Conservation (phyloP, 2,888 invertebrate species). For the Amblyteles armatorius region DNA sequence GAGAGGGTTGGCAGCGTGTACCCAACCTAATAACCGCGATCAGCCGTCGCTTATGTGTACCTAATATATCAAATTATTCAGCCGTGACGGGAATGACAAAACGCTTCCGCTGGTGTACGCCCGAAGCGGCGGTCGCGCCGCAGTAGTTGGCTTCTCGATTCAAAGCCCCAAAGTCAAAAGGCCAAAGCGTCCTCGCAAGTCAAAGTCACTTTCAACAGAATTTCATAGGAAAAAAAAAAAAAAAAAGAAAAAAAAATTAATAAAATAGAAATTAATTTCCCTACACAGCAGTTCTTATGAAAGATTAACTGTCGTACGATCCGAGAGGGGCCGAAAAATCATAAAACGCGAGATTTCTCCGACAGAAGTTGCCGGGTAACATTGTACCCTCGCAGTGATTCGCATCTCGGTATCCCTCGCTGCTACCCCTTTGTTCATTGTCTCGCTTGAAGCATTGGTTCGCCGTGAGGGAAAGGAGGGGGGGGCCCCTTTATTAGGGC, state of each 20-base stretch:
- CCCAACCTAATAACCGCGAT: conserved; percentile 84
- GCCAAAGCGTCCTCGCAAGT: not conserved
- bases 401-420: conserved; percentile 13
- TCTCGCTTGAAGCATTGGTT: conserved; percentile 46
- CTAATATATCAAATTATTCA: conserved; percentile 83
- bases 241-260: not conserved
- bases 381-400: conserved; percentile 13
- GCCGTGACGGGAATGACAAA: conserved; percentile 80
- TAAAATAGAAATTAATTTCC: not conserved
- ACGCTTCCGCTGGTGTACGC: conserved; percentile 24
- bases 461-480: not conserved
- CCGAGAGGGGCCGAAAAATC: not conserved
- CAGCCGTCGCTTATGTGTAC: conserved; percentile 83
- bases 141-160: conserved; percentile 26
- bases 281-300: not conserved
- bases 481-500: conserved; percentile 61
- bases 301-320: not conserved
- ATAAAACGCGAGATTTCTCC: not conserved
- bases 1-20: conserved; percentile 76
- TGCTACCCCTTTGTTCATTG: conserved; percentile 35
- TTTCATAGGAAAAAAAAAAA: not conserved
- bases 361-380: not conserved
- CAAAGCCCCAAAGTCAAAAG: conserved; percentile 24
- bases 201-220: not conserved
- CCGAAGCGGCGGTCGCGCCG: not conserved